Base-by-base conservation (phyloP, 2,113 vertebrate genomes). In the Otocyon megalotis region DNA sequence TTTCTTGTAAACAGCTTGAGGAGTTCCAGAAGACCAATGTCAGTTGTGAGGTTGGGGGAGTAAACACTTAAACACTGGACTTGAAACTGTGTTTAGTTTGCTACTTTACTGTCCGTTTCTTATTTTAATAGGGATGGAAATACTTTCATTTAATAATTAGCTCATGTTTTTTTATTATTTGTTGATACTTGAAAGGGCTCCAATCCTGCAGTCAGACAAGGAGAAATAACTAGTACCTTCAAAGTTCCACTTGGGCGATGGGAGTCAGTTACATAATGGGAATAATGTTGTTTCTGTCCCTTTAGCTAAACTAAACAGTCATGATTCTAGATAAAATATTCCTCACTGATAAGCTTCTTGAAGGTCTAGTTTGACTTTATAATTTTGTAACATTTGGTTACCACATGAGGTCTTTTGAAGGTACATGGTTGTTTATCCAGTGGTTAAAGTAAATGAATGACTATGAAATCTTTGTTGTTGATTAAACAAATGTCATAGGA, bases 91-190 rank as follows among this genome's bases (percentile, higher is more conserved):
- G 32, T 91, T 96, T 74, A 35, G 15, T 67, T 86, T 63, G 26
- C 76, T 79, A 20, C 20, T 71, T 80, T 60, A 53, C 89, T 81
- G 56, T 81, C 22, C 43, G 28, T 74, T 90, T 77, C 14, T 93
- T 91, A 67, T 84, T 85, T 92, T 80, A 72, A 79, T 62, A 77
- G 53, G 50, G 19, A 48, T 62, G 15, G 60, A 53, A 71, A 88
- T 90, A 24, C 77, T 96, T 89, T 95, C 32, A 69, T 69, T 93
- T 92, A 92, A 63, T 84, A 87, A 95, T 74, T 93, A 87, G 37
- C 72, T 94, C 24, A 67, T 71, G 48, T 62, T 12, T 82, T 86
- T 83, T 93, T 88, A 90, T 56, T 89, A n/a, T 35, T 84, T 76
- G 30, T 81, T 88, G 82, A 65, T 90, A 8, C 56, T 80, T 81